phyloP scores from a whole-genome alignment of 2,888 invertebrate genomes.

The Bimastos eiseni region DNA sequence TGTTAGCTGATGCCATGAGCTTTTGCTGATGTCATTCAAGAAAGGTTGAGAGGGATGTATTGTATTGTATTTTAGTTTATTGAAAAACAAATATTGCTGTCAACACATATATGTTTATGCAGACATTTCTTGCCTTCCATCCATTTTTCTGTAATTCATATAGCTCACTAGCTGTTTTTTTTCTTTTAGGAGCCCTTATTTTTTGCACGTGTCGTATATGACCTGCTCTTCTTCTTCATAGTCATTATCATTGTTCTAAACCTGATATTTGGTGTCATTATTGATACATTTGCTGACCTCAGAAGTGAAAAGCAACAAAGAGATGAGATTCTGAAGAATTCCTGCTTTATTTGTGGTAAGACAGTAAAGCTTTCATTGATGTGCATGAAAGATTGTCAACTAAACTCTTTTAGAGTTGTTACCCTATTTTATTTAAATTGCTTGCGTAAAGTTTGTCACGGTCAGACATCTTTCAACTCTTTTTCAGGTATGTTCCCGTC shows the following conservation, averaged over 20 bases:
- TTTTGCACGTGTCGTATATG: conserved; percentile 93
- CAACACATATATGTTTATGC: too few relatives aligned
- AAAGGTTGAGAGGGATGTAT: too few relatives aligned
- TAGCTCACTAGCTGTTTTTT: background rate
- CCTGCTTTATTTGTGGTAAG: conserved; percentile 93
- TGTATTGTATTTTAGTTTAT: too few relatives aligned
- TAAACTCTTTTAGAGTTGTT: too few relatives aligned
- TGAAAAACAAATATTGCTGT: too few relatives aligned
- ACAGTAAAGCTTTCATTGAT: background rate
- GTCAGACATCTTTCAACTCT: too few relatives aligned
- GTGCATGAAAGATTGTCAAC: too few relatives aligned
- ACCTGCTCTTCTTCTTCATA: conserved; percentile 97
- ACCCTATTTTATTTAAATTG: too few relatives aligned
- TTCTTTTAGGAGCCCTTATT: conserved; percentile 80
- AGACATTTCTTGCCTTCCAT: background rate
- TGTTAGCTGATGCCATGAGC: too few relatives aligned
- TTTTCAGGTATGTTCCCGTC: too few relatives aligned
- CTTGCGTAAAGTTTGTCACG: too few relatives aligned
- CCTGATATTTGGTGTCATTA: conserved; percentile 99
- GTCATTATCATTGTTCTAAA: conserved; percentile 99
- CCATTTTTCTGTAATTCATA: background rate
- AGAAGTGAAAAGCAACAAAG: conserved; percentile 99
- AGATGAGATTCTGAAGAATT: conserved; percentile 92
- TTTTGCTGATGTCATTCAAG: too few relatives aligned
- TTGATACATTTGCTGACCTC: conserved; percentile 98